Percentiles rank a stretch among this genome's conserved stretches.
These are phyloP conservation scores for Urosaurus nigricauda DNA, from an alignment of 2,797 vertebrate genomes.

Conservation along the genomic window DNA sequence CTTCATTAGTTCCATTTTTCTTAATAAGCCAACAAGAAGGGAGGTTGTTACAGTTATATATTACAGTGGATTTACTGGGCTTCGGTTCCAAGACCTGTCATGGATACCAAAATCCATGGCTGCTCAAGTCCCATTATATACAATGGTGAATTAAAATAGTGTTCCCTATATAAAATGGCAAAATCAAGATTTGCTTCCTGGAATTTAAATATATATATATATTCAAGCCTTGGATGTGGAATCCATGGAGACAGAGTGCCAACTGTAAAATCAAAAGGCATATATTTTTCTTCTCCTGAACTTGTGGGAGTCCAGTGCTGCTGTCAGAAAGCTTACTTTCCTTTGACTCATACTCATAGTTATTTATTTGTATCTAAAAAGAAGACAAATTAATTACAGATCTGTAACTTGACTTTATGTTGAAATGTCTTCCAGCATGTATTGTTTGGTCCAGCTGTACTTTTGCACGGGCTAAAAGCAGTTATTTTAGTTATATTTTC, in stretches of 20 bases:
- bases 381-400: constrained; percentile 28
- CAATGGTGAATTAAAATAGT: no score
- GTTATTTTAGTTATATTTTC: neutral
- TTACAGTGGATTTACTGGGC: neutral
- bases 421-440: constrained; percentile 14
- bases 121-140: no score
- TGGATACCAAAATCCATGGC: no score
- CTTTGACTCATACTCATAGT: constrained; percentile 13
- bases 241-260: no score
- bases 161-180: no score
- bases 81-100: no score
- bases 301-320: neutral
- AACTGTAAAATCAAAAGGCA: no score
- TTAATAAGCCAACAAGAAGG: neutral
- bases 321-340: neutral
- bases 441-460: neutral
- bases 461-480: constrained; percentile 9
- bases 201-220: no score
- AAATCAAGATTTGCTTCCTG: no score
- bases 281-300: neutral
- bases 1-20: neutral
- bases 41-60: neutral
- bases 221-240: no score
- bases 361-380: constrained; percentile 32
- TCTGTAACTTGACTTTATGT: neutral